Percentiles rank a stretch among this genome's conserved stretches.
phyloP scores from a whole-genome alignment of 2,888 invertebrate species.

The Anoncus sp. region DNA sequence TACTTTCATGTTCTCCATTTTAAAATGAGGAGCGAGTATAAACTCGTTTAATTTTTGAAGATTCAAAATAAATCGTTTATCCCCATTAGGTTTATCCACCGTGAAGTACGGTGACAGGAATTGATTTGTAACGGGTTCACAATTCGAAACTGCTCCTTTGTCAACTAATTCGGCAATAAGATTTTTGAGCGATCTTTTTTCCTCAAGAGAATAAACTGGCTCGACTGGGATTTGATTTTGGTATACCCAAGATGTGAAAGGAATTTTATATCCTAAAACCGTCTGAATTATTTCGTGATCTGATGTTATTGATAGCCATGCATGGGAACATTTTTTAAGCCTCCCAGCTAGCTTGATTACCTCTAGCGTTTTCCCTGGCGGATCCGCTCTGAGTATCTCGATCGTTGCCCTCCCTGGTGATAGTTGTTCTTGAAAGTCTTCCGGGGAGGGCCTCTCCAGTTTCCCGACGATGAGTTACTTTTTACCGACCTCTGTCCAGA shows the following conservation, averaged over 20 bases:
- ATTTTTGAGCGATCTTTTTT: not conserved
- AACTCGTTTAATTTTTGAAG: too few species aligned
- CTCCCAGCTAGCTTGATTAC: not conserved
- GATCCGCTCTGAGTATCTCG: not conserved
- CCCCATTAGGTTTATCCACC: too few species aligned
- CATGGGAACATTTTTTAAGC: not conserved
- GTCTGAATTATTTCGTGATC: not conserved
- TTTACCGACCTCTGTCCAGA: not conserved
- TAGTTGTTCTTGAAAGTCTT: not conserved
- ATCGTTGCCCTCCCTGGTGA: not conserved
- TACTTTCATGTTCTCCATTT: too few species aligned
- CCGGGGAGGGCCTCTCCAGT: constrained; percentile 1
- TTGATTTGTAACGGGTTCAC: too few species aligned
- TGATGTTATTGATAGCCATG: not conserved
- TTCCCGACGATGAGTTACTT: not conserved
- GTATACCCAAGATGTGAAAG: not conserved
- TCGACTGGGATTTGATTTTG: not conserved
- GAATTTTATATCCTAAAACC: constrained; percentile 2
- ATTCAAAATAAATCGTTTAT: too few species aligned
- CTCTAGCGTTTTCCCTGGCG: not conserved
- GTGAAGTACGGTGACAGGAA: too few species aligned
- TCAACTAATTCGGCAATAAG: not conserved
- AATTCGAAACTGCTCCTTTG: too few species aligned
- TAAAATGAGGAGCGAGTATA: too few species aligned
- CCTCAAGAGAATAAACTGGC: not conserved